Evolutionary conservation across 2,797 vertebrate species (phyloP).

Genomic region (Rhinichthys osculus): DNA sequence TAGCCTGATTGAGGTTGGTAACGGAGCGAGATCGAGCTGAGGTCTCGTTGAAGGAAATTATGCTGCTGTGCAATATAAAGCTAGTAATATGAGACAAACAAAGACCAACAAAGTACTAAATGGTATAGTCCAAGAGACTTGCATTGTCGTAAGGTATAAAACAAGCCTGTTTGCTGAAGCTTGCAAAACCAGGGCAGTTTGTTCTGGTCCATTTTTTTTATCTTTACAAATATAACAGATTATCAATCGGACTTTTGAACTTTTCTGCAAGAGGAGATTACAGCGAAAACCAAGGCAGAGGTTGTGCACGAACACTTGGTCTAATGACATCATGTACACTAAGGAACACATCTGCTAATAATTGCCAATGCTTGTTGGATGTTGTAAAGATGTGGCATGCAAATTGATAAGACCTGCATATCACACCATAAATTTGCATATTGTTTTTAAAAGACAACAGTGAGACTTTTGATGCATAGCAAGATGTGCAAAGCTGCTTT

Average conservation of each 20-base stretch:
- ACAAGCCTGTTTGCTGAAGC: neutral
- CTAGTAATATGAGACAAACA: neutral
- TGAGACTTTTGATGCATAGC: neutral
- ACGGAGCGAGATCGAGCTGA: slow-evolving; percentile 26
- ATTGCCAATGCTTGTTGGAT: neutral
- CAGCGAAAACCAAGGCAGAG: neutral
- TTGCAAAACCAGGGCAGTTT: neutral
- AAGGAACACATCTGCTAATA: slow-evolving; percentile 15
- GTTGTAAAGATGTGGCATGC: neutral
- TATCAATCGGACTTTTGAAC: slow-evolving; percentile 40
- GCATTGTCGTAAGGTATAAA: neutral
- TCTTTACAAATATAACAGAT: slow-evolving; percentile 20
- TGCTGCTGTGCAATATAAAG: neutral
- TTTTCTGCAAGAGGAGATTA: slow-evolving; percentile 27
- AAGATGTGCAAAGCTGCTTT: neutral
- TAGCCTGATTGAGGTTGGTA: slow-evolving; percentile 34
- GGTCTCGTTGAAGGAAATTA: neutral
- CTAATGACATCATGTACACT: slow-evolving; percentile 3
- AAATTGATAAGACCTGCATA: slow-evolving; percentile 28
- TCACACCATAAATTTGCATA: slow-evolving; percentile 13
- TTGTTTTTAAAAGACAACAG: neutral
- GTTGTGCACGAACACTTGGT: neutral
- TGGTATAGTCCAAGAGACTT: neutral
- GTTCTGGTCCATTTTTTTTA: slow-evolving; percentile 24
- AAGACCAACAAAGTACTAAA: neutral